These are phyloP conservation scores for Mactra quadrangularis DNA, from an alignment of 1,140 invertebrate species.

Conservation along the genomic window DNA sequence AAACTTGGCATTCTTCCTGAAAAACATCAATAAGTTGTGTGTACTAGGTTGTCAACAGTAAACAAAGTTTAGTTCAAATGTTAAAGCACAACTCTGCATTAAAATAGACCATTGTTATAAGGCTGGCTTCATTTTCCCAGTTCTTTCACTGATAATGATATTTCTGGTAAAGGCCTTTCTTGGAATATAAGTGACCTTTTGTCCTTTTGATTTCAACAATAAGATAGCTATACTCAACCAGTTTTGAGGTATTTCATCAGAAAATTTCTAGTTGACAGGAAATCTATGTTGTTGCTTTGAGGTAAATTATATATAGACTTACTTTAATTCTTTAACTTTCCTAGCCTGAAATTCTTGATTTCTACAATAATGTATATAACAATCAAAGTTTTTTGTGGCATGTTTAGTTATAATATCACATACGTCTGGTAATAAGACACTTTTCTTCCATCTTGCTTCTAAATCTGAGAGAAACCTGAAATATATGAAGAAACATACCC, in stretches of 20 bases:
- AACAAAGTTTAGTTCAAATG: not conserved
- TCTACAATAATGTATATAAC: constrained; percentile 96
- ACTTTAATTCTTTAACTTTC: too few species aligned
- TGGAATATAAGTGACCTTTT: not conserved
- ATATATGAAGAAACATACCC: constrained; percentile 64
- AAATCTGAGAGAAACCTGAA: constrained; percentile 91
- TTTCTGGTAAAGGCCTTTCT: not conserved
- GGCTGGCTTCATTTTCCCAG: not conserved
- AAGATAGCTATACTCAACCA: too few species aligned
- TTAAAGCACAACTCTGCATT: not conserved
- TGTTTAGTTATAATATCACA: constrained; percentile 93
- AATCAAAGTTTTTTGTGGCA: constrained; percentile 91
- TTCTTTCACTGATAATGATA: not conserved
- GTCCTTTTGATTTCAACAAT: too few species aligned
- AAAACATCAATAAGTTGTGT: not conserved
- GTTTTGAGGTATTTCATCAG: too few species aligned
- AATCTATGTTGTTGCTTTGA: too few species aligned
- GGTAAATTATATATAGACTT: too few species aligned
- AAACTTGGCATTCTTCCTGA: constrained; percentile 75
- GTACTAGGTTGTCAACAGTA: not conserved
- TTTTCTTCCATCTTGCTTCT: constrained; percentile 95
- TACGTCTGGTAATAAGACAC: constrained; percentile 91
- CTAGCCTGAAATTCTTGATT: constrained; percentile 89
- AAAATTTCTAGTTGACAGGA: too few species aligned
- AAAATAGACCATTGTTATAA: not conserved